Base-by-base conservation (phyloP, 2,797 vertebrate genomes). In the Lithobates sylvaticus region DNA sequence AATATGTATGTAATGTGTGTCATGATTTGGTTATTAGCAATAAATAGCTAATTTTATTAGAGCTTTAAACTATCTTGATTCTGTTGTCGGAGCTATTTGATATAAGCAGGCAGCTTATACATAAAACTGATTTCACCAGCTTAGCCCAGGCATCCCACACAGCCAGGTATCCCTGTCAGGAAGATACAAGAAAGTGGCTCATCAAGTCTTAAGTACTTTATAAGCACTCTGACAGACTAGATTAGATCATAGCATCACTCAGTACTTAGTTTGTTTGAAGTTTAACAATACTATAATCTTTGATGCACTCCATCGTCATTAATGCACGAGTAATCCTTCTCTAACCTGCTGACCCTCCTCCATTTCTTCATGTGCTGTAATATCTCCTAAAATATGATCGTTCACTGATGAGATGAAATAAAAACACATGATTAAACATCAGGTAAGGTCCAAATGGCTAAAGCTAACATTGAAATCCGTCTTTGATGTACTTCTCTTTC, bases 191-290 rank as follows among this genome's bases (percentile, higher is more conserved):
- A 27, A 67, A 67, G 61, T 18, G 76, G 29, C 76, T 61, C 21
- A 78, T 65, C 34, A 44, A 39, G 61, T 78, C 61, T 67, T 26
- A 39, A 29, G 76, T 61, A 78, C 61, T 64, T 78, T 29, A 65
- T 65, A 42, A 78, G 58, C 58, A 61, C 58, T 42, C 76, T 67
- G 76, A 36, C 58, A 78, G 27, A 67, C 39, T 36, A 78, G 76
- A 78, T 78, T 67, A 78, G 61, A 78, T 78, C 12, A 67, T 78
- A 78, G 44, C 36, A 78, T 78, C 76, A 67, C 34, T 78, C 58
- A 16, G 10, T 78, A 39, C 61, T 12, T 36, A 78, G 76, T 18
- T 64, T 78, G 76, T 27, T 64, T 78, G 76, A 27, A 78, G 61
- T 65, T 65, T 67, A 67, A 78, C 76, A 78, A 67, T 78, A 67